Evolutionary conservation across 2,888 invertebrate species (phyloP).

Genomic region (Stenchaetothrips biformis): DNA sequence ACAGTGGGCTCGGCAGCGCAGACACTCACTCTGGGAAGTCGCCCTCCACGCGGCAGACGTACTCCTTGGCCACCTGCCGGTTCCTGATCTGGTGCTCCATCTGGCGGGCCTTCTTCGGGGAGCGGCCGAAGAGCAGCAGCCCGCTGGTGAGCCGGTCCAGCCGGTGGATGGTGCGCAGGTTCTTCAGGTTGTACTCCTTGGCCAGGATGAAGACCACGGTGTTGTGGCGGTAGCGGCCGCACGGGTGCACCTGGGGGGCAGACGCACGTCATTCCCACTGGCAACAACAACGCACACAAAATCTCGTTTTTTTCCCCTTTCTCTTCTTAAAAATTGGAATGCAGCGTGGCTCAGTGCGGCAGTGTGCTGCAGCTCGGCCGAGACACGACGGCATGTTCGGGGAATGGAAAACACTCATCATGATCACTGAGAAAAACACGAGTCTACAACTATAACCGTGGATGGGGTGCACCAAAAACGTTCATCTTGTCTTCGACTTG

Average conservation of each 20-base stretch:
- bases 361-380: no score
- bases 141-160: slow-evolving; percentile 95
- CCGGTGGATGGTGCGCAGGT: slow-evolving; percentile 89
- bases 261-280: slow-evolving; percentile 36
- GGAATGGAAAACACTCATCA: no score
- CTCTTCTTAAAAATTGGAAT: background rate
- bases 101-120: slow-evolving; percentile 86
- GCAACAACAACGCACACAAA: slow-evolving; percentile 6
- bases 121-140: slow-evolving; percentile 85
- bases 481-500: no score
- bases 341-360: no score
- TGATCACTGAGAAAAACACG: no score
- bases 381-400: no score
- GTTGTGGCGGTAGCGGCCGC: slow-evolving; percentile 96
- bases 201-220: slow-evolving; percentile 94
- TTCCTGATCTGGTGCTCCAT: slow-evolving; percentile 94
- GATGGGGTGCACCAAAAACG: no score
- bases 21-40: slow-evolving; percentile 80
- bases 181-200: slow-evolving; percentile 91
- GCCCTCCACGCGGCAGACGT: slow-evolving; percentile 91
- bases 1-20: no score
- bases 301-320: background rate
- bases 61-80: slow-evolving; percentile 88
- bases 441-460: no score
- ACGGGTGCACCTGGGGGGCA: slow-evolving; percentile 80